Percentiles rank a stretch among this genome's conserved stretches.
Evolutionary conservation across 2,797 vertebrate species (phyloP).

Genomic region (Chelonia mydas): DNA sequence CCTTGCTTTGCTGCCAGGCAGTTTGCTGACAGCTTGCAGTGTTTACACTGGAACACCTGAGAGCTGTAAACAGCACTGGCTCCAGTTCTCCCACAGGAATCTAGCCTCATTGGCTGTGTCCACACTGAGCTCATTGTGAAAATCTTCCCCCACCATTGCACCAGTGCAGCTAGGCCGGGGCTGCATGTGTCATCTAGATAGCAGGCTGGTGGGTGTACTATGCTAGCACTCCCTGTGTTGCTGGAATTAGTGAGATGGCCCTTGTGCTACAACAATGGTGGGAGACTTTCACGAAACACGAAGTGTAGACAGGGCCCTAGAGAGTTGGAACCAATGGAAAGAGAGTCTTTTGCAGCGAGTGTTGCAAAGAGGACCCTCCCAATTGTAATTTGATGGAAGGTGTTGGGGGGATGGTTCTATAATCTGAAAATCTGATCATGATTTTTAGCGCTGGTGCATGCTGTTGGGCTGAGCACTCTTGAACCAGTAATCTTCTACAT

Average conservation of each 20-base stretch:
- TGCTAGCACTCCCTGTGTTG: background rate
- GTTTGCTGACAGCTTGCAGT: background rate
- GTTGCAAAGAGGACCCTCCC: background rate
- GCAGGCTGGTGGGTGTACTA: background rate
- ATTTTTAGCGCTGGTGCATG: background rate
- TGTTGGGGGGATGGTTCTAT: too few species aligned
- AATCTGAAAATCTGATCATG: fast-evolving
- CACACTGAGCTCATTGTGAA: fast-evolving
- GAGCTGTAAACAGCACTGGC: background rate
- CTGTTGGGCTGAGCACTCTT: background rate
- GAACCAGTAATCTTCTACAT: background rate
- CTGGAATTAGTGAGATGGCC: fast-evolving
- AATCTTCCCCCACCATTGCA: background rate
- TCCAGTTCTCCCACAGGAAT: background rate
- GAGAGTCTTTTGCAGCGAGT: background rate
- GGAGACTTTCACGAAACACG: background rate
- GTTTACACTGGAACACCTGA: background rate
- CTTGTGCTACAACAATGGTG: background rate
- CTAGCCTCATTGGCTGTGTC: background rate
- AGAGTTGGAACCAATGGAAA: fast-evolving
- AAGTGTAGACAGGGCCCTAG: background rate
- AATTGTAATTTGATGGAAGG: fast-evolving
- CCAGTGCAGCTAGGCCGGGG: fast-evolving
- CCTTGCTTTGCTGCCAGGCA: background rate
- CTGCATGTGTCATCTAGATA: background rate